Percentiles rank a stretch among this genome's conserved stretches.
phyloP scores from a whole-genome alignment of 2,888 invertebrate genomes.

The Lomographa bimaculata region DNA sequence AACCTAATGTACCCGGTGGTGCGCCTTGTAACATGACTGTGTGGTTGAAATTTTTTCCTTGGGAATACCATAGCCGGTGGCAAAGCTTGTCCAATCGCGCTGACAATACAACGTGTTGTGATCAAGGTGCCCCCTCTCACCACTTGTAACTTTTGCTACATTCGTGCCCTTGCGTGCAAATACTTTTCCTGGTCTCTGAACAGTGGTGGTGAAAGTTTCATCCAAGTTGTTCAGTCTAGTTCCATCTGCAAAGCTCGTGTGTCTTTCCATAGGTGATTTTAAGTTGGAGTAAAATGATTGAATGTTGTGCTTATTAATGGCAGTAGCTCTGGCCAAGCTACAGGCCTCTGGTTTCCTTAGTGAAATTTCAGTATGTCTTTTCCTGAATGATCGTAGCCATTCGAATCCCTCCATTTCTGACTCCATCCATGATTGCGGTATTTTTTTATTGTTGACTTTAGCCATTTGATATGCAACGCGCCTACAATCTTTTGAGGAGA shows the following conservation, averaged over 20 bases:
- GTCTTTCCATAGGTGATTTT: constrained; percentile 9
- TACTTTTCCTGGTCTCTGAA: constrained; percentile 25
- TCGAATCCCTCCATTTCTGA: constrained; percentile 15
- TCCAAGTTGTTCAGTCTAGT: constrained; percentile 30
- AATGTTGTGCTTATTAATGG: constrained; percentile 19
- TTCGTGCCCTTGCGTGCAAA: constrained; percentile 16
- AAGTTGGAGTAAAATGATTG: constrained; percentile 18
- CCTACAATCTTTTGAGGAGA: no score
- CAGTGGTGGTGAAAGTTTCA: constrained; percentile 27
- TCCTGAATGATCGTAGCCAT: constrained; percentile 15
- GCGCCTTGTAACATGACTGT: constrained; percentile 21
- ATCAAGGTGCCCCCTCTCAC: constrained; percentile 27
- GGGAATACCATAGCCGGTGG: constrained; percentile 32
- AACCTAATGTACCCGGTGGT: constrained; percentile 23
- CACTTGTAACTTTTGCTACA: constrained; percentile 22
- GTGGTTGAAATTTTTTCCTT: constrained; percentile 24
- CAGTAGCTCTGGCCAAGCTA: constrained; percentile 19
- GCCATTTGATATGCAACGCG: no score
- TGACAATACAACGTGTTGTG: constrained; percentile 27
- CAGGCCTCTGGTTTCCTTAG: constrained; percentile 21
- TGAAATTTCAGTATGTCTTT: constrained; percentile 14
- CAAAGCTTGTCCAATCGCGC: constrained; percentile 24
- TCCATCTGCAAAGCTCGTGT: constrained; percentile 24
- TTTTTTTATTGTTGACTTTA: no score
- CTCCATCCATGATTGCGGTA: no score